These are phyloP conservation scores for Sebastes oblongus DNA, from an alignment of 2,797 vertebrate species.

Conservation along the genomic window DNA sequence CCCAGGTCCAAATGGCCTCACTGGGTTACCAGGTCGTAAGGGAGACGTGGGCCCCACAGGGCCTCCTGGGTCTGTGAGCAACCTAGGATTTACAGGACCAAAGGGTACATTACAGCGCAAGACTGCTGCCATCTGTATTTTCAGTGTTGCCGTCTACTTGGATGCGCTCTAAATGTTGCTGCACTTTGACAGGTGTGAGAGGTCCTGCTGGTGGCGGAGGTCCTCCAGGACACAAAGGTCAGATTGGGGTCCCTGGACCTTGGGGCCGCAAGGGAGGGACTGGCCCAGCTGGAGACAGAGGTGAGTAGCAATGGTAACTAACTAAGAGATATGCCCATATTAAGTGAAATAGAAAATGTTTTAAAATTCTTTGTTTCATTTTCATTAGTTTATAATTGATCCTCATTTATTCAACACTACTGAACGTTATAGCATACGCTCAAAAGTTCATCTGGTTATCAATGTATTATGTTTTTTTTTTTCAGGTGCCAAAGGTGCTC, in stretches of 20 bases:
- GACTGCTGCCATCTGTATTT: background rate
- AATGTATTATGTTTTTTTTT: background rate
- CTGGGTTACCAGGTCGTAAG: constrained; percentile 52
- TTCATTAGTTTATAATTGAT: background rate
- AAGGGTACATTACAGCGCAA: constrained; percentile 48
- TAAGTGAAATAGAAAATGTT: background rate
- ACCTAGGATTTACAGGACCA: constrained; percentile 5
- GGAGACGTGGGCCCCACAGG: constrained; percentile 57
- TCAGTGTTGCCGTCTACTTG: background rate
- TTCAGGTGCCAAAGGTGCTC: constrained; percentile 60
- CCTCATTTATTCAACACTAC: background rate
- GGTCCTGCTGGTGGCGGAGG: constrained; percentile 47
- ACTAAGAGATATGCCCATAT: background rate
- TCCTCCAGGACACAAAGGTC: constrained; percentile 53
- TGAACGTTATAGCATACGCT: background rate
- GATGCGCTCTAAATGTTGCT: constrained; percentile 4
- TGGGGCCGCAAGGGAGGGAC: constrained; percentile 50
- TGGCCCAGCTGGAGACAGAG: constrained; percentile 46
- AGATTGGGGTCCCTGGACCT: constrained; percentile 44
- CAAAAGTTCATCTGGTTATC: background rate
- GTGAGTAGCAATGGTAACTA: constrained; percentile 24
- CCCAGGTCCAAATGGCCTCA: constrained; percentile 46
- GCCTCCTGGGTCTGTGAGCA: constrained; percentile 17
- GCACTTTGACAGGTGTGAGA: constrained; percentile 50
- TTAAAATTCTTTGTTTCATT: background rate